These are phyloP conservation scores for Tachysurus fulvidraco DNA, from an alignment of 2,113 vertebrate species.

Conservation along the genomic window DNA sequence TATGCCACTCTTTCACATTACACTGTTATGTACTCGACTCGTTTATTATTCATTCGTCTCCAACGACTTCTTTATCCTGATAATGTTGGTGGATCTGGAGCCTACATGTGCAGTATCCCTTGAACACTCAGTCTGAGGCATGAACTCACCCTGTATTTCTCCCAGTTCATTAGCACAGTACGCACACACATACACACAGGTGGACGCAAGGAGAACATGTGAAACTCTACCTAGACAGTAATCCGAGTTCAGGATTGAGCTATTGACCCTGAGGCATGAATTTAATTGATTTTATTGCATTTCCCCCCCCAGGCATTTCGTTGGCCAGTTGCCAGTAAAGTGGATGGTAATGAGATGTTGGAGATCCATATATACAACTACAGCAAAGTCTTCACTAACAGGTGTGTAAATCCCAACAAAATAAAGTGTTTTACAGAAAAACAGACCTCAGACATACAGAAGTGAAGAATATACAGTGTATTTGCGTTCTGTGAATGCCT, in stretches of 20 bases:
- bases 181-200: too few relatives aligned
- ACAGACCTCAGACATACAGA: neutral
- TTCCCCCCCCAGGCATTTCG: constrained; percentile 80
- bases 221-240: too few relatives aligned
- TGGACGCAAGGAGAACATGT: too few relatives aligned
- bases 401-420: constrained; percentile 68
- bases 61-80: too few relatives aligned
- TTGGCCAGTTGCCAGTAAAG: constrained; percentile 86
- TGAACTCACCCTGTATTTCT: neutral
- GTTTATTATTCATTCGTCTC: too few relatives aligned
- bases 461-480: neutral
- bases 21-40: neutral
- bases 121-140: neutral
- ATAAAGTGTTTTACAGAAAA: neutral
- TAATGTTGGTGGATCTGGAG: too few relatives aligned
- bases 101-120: too few relatives aligned
- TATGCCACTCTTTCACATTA: neutral
- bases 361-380: constrained; percentile 96
- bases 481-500: neutral
- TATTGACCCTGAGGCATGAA: neutral
- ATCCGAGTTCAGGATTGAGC: too few relatives aligned
- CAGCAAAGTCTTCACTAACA: constrained; percentile 97
- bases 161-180: too few relatives aligned
- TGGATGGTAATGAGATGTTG: constrained; percentile 87
- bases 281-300: neutral